A percentile compares a stretch with the other conserved stretches of the same genome.
Conservation (phyloP, 2,113 vertebrate species). For the Mesitornis unicolor region DNA sequence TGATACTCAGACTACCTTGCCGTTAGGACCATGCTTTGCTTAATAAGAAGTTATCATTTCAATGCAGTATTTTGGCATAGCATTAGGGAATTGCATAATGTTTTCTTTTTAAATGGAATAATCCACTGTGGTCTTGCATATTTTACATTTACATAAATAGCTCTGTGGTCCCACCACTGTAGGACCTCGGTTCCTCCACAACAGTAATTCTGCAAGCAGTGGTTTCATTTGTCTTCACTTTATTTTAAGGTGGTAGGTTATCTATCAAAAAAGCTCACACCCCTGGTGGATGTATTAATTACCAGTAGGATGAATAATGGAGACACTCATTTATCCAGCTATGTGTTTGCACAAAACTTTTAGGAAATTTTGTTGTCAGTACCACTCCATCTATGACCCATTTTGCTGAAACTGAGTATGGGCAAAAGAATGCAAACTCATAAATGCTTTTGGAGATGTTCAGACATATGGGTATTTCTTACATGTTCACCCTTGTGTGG, state of each 20-base stretch:
- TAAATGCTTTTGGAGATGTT: neutral
- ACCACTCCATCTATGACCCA: neutral
- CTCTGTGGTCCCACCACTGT: neutral
- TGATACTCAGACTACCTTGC: neutral
- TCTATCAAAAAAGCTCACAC: neutral
- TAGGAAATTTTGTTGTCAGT: neutral
- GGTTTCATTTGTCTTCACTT: neutral
- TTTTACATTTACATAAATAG: neutral
- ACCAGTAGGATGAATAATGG: neutral
- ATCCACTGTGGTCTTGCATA: neutral
- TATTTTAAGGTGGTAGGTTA: neutral
- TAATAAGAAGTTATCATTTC: neutral
- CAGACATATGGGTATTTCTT: neutral
- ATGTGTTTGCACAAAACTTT: neutral
- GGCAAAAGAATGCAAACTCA: neutral
- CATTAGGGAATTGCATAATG: neutral
- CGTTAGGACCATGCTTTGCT: neutral
- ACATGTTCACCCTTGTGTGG: neutral
- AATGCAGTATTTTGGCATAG: neutral
- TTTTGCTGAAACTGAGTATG: neutral
- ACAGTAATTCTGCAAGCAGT: neutral
- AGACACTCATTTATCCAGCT: neutral
- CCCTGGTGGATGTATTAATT: neutral
- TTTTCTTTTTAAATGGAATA: neutral
- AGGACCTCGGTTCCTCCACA: neutral